Evolutionary conservation across 2,797 vertebrate genomes (phyloP), one percentile per base, ranked within the genome.

Genomic region (Lepilemur septentrionalis): DNA sequence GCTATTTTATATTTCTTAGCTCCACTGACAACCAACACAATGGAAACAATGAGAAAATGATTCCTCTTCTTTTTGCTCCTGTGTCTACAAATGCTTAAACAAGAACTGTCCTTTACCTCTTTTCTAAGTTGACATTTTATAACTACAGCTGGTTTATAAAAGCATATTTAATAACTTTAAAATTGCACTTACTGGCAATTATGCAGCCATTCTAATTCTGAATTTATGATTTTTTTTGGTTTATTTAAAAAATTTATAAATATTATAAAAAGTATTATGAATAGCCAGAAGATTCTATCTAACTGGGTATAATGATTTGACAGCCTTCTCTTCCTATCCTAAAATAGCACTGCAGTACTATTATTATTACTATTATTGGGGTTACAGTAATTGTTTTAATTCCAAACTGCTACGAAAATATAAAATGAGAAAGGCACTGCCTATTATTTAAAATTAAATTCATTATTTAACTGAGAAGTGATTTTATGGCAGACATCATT

Each of bases 181-280:
- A 79, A 76, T 76, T 87, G 4, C 1, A 63, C 70, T 93, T 87
- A 43, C 80, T 93, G 35, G 9, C 4, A 94, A 75, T 94, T 91
- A 86, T 78, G 3, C 2, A 84, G 57, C 85, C 28, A 78, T 30
- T 50, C 10, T 84, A 92, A 76, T 90, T 94, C 78, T 83, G 55
- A 92, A 67, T 22, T 75, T 92, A 63, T 30, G 22, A 75, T 63
- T 83, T 63, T 50, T 88, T 65, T 94, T 83, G 32, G 18, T 76
- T 95, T 18, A 89, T 73, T 92, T 92, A 76, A 50, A 48, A 87
- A 41, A 81, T 75, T 25, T 94, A 52, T 86, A 81, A 46, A 65
- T 57, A 73, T 94, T 95, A 72, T 82, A 72, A 50, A 83, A 93
- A 89, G 6, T 38, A 83, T 61, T 93, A 63, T 70, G 23, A 48